phyloP scores from a whole-genome alignment of 2,113 vertebrate genomes.

The Cavia aperea region DNA sequence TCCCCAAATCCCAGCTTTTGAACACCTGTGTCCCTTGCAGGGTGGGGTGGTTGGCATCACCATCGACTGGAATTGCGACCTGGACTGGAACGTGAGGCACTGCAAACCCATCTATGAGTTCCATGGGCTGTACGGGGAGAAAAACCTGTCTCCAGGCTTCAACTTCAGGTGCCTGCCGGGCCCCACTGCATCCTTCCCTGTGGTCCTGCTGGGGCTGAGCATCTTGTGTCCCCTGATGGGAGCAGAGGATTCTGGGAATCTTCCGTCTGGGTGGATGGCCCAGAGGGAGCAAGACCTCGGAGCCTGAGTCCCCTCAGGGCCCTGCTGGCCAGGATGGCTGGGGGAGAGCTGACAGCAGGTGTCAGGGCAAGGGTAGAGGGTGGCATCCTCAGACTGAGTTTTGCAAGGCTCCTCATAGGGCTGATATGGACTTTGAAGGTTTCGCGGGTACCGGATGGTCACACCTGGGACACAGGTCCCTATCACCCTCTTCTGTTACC shows the following conservation, averaged over 20 bases:
- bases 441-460: background rate
- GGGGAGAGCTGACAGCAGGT: background rate
- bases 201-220: background rate
- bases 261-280: background rate
- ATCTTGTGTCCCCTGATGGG: background rate
- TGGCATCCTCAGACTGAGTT: background rate
- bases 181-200: background rate
- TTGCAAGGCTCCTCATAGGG: rapidly evolving
- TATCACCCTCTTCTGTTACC: background rate
- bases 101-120: conserved; percentile 89
- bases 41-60: conserved; percentile 91
- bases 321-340: background rate
- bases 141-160: conserved; percentile 85
- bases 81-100: conserved; percentile 80
- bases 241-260: background rate
- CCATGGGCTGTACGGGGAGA: conserved; percentile 85
- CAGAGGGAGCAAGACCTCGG: background rate
- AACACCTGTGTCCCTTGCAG: conserved; percentile 68
- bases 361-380: background rate
- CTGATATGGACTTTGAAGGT: background rate
- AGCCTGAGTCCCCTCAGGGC: background rate
- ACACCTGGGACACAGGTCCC: rapidly evolving
- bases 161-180: conserved; percentile 87
- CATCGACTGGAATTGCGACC: conserved; percentile 92
- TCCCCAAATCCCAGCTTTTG: background rate